Evolutionary conservation across 2,888 invertebrate genomes (phyloP).

Genomic region (Sminthurides aquaticus): DNA sequence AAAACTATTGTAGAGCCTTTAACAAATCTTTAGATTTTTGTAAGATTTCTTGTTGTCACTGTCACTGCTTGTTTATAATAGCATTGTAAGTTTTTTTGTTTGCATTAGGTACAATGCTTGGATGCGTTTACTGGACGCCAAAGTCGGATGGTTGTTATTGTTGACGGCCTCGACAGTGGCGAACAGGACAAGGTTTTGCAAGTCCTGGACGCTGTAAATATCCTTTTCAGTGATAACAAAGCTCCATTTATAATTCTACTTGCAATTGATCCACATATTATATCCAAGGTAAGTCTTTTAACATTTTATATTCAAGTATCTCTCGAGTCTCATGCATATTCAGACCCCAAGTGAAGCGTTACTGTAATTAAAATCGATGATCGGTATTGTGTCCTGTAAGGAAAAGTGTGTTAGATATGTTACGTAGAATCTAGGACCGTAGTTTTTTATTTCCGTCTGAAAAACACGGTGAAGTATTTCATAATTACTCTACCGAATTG

Average conservation of each 20-base stretch:
- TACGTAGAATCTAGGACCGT: too few relatives aligned
- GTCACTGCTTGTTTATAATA: constrained; percentile 5
- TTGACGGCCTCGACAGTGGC: constrained; percentile 95
- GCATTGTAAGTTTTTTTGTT: constrained; percentile 2
- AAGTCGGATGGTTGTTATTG: constrained; percentile 87
- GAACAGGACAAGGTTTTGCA: constrained; percentile 92
- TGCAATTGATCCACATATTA: constrained; percentile 97
- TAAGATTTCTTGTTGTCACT: background rate
- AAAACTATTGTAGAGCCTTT: too few relatives aligned
- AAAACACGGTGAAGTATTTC: too few relatives aligned
- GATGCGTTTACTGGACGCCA: constrained; percentile 91
- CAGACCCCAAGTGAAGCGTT: too few relatives aligned
- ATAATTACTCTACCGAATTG: too few relatives aligned
- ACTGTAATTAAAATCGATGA: too few relatives aligned
- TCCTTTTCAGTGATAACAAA: constrained; percentile 85
- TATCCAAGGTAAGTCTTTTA: constrained; percentile 78
- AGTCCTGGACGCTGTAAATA: constrained; percentile 88
- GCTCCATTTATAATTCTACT: constrained; percentile 92
- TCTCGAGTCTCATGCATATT: too few relatives aligned
- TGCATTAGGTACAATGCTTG: constrained; percentile 65
- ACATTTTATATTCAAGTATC: background rate
- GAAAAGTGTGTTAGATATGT: too few relatives aligned
- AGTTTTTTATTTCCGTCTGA: too few relatives aligned
- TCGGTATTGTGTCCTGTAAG: too few relatives aligned
- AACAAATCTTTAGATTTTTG: background rate